Conservation (phyloP, 2,888 invertebrate species). For the Furcula furcula region DNA sequence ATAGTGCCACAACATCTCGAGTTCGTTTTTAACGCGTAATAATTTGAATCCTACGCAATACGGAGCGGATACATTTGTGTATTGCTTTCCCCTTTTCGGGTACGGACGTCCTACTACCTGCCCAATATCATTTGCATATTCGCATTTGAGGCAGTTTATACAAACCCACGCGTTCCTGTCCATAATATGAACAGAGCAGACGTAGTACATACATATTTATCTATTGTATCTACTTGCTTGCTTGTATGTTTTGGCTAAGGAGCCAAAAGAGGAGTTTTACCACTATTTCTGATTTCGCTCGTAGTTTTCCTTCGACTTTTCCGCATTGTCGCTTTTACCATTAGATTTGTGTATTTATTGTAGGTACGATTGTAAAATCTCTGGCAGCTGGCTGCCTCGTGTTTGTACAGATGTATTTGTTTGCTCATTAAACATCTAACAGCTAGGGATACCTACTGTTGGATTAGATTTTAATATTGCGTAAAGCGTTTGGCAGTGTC, state of each 20-base stretch:
- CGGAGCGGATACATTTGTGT: conserved; percentile 67
- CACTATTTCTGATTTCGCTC: conserved; percentile 26
- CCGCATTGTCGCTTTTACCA: conserved; percentile 37
- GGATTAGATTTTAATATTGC: conserved; percentile 44
- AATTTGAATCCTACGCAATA: conserved; percentile 53
- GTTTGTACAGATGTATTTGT: conserved; percentile 58
- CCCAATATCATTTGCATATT: conserved; percentile 62
- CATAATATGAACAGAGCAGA: conserved; percentile 3
- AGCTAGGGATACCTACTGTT: conserved; percentile 46
- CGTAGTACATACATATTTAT: not conserved
- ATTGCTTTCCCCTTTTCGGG: conserved; percentile 73
- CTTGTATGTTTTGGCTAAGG: conserved; percentile 2
- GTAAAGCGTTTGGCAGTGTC: conserved; percentile 38
- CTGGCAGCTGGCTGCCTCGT: conserved; percentile 41
- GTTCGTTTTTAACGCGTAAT: conserved; percentile 30
- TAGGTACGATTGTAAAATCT: conserved; percentile 43
- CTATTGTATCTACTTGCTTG: conserved; percentile 5
- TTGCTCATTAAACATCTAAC: conserved; percentile 50
- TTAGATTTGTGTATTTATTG: conserved; percentile 40
- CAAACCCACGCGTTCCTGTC: conserved; percentile 49
- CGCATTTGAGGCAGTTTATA: conserved; percentile 48
- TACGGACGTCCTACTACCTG: conserved; percentile 72
- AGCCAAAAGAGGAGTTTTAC: conserved; percentile 4
- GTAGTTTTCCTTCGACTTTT: conserved; percentile 27
- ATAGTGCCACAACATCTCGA: conserved; percentile 3